These are phyloP conservation scores for Lasioglossum calceatum DNA, from an alignment of 2,888 invertebrate genomes.

Conservation along the genomic window DNA sequence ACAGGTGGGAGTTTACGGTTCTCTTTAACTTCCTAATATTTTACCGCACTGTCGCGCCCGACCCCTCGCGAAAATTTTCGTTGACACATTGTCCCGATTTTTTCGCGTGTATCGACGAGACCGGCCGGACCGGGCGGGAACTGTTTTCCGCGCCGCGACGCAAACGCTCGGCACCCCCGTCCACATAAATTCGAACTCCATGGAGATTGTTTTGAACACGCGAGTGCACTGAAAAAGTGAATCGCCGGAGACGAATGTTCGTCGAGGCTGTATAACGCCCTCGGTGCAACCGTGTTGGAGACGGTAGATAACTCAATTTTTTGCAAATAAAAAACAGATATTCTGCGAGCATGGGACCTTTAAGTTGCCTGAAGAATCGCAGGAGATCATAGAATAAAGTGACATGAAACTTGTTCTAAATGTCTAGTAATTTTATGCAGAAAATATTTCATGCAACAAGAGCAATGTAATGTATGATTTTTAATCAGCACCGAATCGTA, in stretches of 20 bases:
- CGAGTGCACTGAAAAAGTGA: background rate
- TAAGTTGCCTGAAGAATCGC: too few species aligned
- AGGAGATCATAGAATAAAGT: too few species aligned
- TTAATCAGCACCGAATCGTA: background rate
- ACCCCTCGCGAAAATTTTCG: background rate
- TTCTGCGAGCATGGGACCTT: too few species aligned
- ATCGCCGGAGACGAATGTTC: background rate
- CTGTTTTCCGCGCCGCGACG: background rate
- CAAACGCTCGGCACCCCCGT: background rate
- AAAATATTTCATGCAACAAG: background rate
- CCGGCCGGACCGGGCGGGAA: background rate
- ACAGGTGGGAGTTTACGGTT: constrained; percentile 55
- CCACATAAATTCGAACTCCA: background rate
- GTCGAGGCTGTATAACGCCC: background rate
- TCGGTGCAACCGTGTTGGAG: background rate
- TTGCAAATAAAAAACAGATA: too few species aligned
- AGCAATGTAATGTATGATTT: background rate
- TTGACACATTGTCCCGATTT: constrained; percentile 13
- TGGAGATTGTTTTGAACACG: background rate
- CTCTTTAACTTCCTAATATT: constrained; percentile 33
- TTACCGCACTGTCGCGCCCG: background rate
- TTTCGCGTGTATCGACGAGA: background rate
- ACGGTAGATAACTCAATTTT: too few species aligned
- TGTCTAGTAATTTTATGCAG: too few species aligned
- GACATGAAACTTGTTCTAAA: too few species aligned